Evolutionary conservation across 2,888 invertebrate genomes (phyloP).

Genomic region (Schizotus pectinicornis): DNA sequence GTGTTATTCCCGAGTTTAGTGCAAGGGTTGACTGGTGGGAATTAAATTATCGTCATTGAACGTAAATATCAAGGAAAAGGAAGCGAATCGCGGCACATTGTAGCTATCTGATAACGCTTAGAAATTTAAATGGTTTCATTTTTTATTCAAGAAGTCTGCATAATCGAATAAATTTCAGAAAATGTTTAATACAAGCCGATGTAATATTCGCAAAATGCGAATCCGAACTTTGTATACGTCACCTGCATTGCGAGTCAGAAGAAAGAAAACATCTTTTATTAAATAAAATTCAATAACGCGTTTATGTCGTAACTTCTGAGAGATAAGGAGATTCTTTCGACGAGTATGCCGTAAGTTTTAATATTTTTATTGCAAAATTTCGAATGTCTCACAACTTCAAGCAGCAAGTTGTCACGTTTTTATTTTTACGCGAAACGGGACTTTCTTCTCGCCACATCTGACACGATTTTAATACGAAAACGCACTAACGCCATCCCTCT

Average conservation of each 20-base stretch:
- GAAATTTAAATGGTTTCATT: constrained; percentile 9
- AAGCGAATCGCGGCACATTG: constrained; percentile 7
- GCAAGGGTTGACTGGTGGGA: neutral
- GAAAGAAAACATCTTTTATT: constrained; percentile 24
- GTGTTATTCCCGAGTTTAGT: neutral
- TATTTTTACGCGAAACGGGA: neutral
- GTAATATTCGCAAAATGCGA: constrained; percentile 11
- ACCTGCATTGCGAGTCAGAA: constrained; percentile 14
- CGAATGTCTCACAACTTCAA: neutral
- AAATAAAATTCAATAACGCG: constrained; percentile 26
- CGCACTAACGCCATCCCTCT: too few species aligned
- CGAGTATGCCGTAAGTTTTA: constrained; percentile 14
- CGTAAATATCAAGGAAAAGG: constrained; percentile 1
- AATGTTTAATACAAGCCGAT: constrained; percentile 11
- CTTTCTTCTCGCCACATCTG: neutral
- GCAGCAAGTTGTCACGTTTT: neutral
- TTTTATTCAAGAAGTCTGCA: constrained; percentile 2
- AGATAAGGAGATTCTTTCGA: constrained; percentile 21
- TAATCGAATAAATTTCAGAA: constrained; percentile 10
- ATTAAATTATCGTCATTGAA: neutral
- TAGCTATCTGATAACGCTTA: constrained; percentile 8
- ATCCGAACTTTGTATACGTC: constrained; percentile 11
- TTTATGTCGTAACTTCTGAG: constrained; percentile 17
- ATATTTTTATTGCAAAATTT: constrained; percentile 14
- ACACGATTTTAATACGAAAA: too few species aligned